Base-by-base conservation (phyloP, 2,888 invertebrate species). In the Philereme vetulata region DNA sequence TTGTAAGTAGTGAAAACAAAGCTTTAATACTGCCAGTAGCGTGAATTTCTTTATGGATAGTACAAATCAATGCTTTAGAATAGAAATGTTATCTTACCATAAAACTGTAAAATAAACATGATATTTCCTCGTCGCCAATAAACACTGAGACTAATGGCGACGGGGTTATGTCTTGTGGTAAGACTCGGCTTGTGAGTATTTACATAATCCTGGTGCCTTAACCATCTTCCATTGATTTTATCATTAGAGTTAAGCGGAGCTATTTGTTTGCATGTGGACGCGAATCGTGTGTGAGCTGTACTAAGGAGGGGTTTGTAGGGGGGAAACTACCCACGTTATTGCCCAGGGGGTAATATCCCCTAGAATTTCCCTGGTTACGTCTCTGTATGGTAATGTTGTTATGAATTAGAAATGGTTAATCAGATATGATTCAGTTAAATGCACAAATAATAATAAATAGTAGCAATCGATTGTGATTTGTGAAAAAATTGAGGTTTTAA, bases 171-270 rank as follows among this genome's bases (percentile, higher is more conserved):
- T 46, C 40, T 53, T 56, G 21, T 50, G 21, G 55, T 53, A 51
- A 49, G 40, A 47, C 10, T 21, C 5, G 57, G 64, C 64, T 66
- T 62, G 21, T 56, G 54, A 60, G 66, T 64, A 66, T 66, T 64
- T 65, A 66, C 54, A 66, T 64, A 50, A 80, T 68, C 78, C 81
- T 75, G 80, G 86, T 86, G 86, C 86, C 86, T 86, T 86, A 85
- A 64, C 72, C 81, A 84, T 82, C 79, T 82, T 84, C 77, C 82
- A 81, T 75, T 77, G 69, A 51, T 76, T 72, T 64, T 65, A 72
- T 67, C 57, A 58, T 59, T 62, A 64, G 69, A 51, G 5, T 11
- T 76, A 72, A 72, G 72, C 51, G 49, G 35, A 72, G 38, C 48
- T 68, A 63, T 75, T 75, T 62, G 62, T 66, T 71, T 78, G 72